phyloP scores from a whole-genome alignment of 1,140 invertebrate species.

The Solen grandis region DNA sequence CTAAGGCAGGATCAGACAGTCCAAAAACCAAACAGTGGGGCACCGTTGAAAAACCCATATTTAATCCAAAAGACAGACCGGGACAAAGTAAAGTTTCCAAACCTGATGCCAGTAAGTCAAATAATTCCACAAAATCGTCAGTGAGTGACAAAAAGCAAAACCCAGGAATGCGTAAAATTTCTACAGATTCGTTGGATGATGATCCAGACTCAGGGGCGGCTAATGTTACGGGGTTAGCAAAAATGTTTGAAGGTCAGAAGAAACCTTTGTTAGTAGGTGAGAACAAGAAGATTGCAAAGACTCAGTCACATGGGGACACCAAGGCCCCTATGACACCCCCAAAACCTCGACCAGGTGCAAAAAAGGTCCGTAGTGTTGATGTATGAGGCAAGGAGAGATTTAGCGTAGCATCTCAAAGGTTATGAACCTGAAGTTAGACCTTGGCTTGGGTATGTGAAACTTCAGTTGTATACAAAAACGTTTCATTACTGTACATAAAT shows the following conservation, averaged over 20 bases:
- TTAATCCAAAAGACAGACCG: slow-evolving; percentile 41
- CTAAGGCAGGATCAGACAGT: not conserved
- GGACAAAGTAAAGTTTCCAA: not conserved
- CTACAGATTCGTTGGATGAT: slow-evolving; percentile 52
- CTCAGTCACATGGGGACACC: slow-evolving; percentile 11
- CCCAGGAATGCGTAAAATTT: not conserved
- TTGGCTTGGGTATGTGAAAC: too few relatives aligned
- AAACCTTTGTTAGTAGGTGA: slow-evolving; percentile 28
- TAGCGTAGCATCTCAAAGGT: too few relatives aligned
- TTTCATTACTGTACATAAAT: too few relatives aligned
- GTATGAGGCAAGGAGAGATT: too few relatives aligned
- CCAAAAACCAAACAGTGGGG: too few relatives aligned
- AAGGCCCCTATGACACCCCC: slow-evolving; percentile 52
- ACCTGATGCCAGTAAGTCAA: not conserved
- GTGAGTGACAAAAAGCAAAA: not conserved
- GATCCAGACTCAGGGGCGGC: slow-evolving; percentile 34
- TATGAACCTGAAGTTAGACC: too few relatives aligned
- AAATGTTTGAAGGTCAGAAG: slow-evolving; percentile 48
- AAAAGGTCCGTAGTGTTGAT: slow-evolving; percentile 45
- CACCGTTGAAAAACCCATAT: slow-evolving; percentile 31
- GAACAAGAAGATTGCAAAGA: slow-evolving; percentile 26
- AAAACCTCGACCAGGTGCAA: slow-evolving; percentile 42
- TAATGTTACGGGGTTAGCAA: slow-evolving; percentile 44
- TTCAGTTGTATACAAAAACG: too few relatives aligned
- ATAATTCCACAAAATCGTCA: not conserved